phyloP scores from a whole-genome alignment of 1,140 invertebrate genomes.

The Adoxophyes honmai region DNA sequence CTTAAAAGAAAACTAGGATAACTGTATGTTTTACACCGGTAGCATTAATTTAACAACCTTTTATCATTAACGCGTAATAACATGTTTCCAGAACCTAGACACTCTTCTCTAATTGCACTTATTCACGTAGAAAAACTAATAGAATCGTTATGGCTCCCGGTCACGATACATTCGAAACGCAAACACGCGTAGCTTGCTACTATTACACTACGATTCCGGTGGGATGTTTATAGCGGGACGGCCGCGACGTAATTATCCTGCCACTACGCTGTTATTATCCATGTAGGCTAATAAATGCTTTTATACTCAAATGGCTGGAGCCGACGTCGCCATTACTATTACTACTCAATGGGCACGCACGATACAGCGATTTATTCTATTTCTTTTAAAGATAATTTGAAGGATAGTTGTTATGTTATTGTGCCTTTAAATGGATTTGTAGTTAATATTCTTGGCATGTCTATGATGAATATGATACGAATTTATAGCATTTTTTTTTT shows the following conservation, averaged over 20 bases:
- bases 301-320: constrained; percentile 7
- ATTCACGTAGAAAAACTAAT: constrained; percentile 47
- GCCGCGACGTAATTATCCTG: constrained; percentile 50
- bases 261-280: constrained; percentile 35
- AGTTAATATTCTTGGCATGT: too few species aligned
- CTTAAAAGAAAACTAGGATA: too few species aligned
- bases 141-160: constrained; percentile 44
- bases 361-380: background rate
- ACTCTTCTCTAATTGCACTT: constrained; percentile 32
- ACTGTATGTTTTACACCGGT: too few species aligned
- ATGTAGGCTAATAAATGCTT: constrained; percentile 26
- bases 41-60: too few species aligned
- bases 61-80: constrained; percentile 13
- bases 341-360: background rate
- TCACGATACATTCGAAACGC: constrained; percentile 44
- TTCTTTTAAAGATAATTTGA: too few species aligned
- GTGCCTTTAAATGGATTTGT: too few species aligned
- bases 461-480: too few species aligned
- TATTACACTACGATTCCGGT: constrained; percentile 44
- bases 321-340: background rate
- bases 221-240: constrained; percentile 38
- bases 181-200: constrained; percentile 37
- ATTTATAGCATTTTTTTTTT: too few species aligned
- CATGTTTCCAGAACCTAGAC: constrained; percentile 27
- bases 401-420: too few species aligned